These are phyloP conservation scores for Eumaeus atala DNA, from an alignment of 1,140 invertebrate genomes.

Conservation along the genomic window DNA sequence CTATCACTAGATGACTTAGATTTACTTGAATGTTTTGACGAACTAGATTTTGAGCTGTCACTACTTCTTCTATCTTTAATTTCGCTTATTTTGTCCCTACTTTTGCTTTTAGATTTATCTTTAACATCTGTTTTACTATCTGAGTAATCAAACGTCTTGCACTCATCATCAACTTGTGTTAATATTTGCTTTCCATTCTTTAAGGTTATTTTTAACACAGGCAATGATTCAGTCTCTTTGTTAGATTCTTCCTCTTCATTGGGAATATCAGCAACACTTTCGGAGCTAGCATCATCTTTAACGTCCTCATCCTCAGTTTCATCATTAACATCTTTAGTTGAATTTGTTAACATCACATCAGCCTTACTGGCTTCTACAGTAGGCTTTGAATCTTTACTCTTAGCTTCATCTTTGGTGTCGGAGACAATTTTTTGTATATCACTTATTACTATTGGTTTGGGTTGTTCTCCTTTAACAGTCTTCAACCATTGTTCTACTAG, in stretches of 20 bases:
- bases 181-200: conserved; percentile 84
- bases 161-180: conserved; percentile 76
- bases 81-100: conserved; percentile 57
- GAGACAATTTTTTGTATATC: conserved; percentile 56
- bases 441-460: conserved; percentile 43
- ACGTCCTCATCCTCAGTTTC: conserved; percentile 23
- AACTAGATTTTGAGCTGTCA: conserved; percentile 72
- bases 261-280: conserved; percentile 14
- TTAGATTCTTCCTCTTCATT: conserved; percentile 58
- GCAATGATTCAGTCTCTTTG: conserved; percentile 45
- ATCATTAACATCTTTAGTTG: conserved; percentile 16
- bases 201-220: conserved; percentile 79
- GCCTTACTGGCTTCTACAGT: conserved; percentile 22
- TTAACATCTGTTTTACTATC: conserved; percentile 48
- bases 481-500: conserved; percentile 94
- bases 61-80: conserved; percentile 39
- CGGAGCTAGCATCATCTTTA: conserved; percentile 23
- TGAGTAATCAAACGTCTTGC: conserved; percentile 51
- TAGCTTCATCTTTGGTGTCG: conserved; percentile 36
- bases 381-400: conserved; percentile 7
- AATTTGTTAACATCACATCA: conserved; percentile 12
- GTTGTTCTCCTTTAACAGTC: conserved; percentile 83
- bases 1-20: conserved; percentile 69
- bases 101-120: conserved; percentile 68
- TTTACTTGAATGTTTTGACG: conserved; percentile 73